Conservation (phyloP, 2,888 invertebrate species). For the Trypoxylon attenuatum region DNA sequence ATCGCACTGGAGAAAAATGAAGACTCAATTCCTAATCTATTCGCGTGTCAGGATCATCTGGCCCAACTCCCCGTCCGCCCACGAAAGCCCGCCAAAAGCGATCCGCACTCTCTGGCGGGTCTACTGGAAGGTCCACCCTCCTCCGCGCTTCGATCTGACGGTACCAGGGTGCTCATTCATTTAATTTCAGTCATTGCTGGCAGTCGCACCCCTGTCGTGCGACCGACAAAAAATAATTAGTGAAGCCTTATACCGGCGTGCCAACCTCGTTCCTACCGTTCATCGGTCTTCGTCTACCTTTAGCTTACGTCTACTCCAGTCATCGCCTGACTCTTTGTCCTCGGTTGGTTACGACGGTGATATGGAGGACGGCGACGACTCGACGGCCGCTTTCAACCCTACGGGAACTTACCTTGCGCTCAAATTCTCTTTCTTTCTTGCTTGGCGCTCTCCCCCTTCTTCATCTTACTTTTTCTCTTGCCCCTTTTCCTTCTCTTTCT, state of each 20-base stretch:
- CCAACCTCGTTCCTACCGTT: slow-evolving; percentile 25
- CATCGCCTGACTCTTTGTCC: slow-evolving; percentile 45
- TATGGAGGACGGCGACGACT: slow-evolving; percentile 46
- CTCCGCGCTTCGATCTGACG: slow-evolving; percentile 28
- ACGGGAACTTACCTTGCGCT: slow-evolving; percentile 71
- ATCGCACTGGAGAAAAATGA: slow-evolving; percentile 58
- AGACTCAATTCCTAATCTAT: slow-evolving; percentile 62
- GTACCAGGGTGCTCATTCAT: slow-evolving; percentile 70
- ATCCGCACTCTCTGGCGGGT: slow-evolving; percentile 27
- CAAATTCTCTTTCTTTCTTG: slow-evolving; percentile 62
- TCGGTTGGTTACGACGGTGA: slow-evolving; percentile 34
- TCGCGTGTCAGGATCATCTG: slow-evolving; percentile 35
- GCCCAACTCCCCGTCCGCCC: slow-evolving; percentile 19
- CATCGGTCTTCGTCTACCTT: background rate
- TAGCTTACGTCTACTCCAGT: slow-evolving; percentile 35
- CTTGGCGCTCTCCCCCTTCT: slow-evolving; percentile 24
- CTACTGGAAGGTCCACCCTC: too few relatives aligned
- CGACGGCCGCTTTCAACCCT: slow-evolving; percentile 64
- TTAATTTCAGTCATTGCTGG: slow-evolving; percentile 73
- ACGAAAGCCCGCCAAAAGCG: slow-evolving; percentile 47
- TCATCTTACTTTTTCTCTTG: slow-evolving; percentile 50
- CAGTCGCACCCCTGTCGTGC: slow-evolving; percentile 71
- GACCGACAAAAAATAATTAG: slow-evolving; percentile 74
- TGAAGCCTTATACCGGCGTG: slow-evolving; percentile 70
- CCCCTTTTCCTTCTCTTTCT: slow-evolving; percentile 20